Conservation (phyloP, 2,113 vertebrate genomes). For the Oreochromis tanganicae region DNA sequence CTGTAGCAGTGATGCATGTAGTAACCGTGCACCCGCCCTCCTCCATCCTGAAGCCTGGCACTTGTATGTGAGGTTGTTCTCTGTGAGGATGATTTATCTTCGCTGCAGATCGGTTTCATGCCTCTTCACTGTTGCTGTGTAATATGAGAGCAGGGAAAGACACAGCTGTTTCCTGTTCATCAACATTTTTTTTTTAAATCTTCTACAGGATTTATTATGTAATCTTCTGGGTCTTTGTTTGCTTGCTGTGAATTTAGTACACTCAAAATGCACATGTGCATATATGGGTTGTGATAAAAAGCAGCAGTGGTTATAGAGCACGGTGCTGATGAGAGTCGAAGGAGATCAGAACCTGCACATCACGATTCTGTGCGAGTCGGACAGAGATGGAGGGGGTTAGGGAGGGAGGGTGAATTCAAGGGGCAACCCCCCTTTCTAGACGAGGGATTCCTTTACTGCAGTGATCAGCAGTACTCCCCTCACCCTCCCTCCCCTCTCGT, state of each 20-base stretch:
- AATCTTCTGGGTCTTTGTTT: neutral
- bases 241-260: neutral
- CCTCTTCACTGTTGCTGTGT: neutral
- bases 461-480: constrained; percentile 65
- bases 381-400: neutral
- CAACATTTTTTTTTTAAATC: neutral
- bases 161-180: neutral
- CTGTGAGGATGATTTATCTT: neutral
- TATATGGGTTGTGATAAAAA: neutral
- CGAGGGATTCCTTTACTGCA: constrained; percentile 81
- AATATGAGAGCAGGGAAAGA: neutral
- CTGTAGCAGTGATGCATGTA: neutral
- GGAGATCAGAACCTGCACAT: constrained; percentile 42
- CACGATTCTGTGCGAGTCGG: constrained; percentile 40
- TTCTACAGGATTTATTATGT: neutral
- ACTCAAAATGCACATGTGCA: neutral
- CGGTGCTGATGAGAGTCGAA: constrained; percentile 60
- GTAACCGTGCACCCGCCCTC: neutral
- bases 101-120: neutral
- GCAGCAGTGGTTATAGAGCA: constrained; percentile 43
- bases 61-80: neutral
- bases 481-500: neutral
- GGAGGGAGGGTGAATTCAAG: constrained; percentile 15
- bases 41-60: neutral
- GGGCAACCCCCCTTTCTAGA: constrained; percentile 73